These are phyloP conservation scores for Lycia hirtaria DNA, from an alignment of 2,888 invertebrate species.

Conservation along the genomic window DNA sequence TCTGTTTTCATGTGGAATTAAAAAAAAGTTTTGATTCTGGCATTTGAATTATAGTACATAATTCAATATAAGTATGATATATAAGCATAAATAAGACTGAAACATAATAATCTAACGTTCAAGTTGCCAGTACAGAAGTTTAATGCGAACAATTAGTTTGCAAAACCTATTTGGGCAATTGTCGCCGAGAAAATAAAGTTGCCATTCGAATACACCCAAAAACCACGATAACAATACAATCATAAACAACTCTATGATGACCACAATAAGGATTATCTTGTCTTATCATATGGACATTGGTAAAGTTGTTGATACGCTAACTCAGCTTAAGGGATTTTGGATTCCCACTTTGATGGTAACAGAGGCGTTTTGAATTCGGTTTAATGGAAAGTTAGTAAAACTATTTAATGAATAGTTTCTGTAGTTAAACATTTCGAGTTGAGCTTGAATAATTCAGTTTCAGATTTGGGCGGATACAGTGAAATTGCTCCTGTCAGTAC, in stretches of 20 bases:
- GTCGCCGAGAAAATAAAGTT: constrained; percentile 79
- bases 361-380: constrained; percentile 71
- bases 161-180: constrained; percentile 78
- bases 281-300: constrained; percentile 17
- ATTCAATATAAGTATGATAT: not conserved
- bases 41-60: not conserved
- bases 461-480: constrained; percentile 6
- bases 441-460: constrained; percentile 36
- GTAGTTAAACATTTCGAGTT: constrained; percentile 40
- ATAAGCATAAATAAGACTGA: constrained; percentile 39
- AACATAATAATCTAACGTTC: constrained; percentile 56
- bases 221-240: constrained; percentile 46
- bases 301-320: constrained; percentile 60
- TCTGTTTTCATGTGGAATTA: too few species aligned
- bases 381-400: constrained; percentile 68
- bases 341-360: constrained; percentile 77
- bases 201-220: constrained; percentile 57
- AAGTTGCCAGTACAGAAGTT: constrained; percentile 64
- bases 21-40: not conserved
- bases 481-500: not conserved
- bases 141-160: constrained; percentile 77
- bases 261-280: constrained; percentile 42
- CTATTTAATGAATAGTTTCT: constrained; percentile 64
- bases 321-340: constrained; percentile 79
- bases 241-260: constrained; percentile 38